Conservation (phyloP, 2,888 invertebrate species). For the Drosophila subquinaria region DNA sequence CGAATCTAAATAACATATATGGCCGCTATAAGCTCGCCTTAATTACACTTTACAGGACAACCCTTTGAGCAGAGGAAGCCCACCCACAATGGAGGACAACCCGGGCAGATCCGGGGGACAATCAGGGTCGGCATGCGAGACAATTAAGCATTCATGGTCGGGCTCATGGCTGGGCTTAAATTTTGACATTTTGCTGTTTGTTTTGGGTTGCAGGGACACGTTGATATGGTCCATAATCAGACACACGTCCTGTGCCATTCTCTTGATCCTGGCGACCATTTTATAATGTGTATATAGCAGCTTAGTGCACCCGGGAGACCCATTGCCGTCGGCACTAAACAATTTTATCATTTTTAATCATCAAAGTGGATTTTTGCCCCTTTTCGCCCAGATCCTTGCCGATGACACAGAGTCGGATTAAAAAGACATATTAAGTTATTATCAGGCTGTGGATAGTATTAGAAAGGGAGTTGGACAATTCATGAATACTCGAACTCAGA, state of each 20-base stretch:
- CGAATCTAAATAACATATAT: conserved; percentile 51
- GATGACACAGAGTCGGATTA: conserved; percentile 78
- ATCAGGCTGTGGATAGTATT: conserved; percentile 64
- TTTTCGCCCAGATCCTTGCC: conserved; percentile 9
- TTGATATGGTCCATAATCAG: conserved; percentile 63
- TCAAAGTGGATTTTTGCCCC: conserved; percentile 75
- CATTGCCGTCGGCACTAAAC: conserved; percentile 82
- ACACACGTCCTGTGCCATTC: conserved; percentile 66
- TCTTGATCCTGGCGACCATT: conserved; percentile 83
- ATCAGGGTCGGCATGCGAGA: conserved; percentile 45
- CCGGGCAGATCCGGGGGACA: conserved; percentile 7
- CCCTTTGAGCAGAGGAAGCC: conserved; percentile 45
- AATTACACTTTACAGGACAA: conserved; percentile 66
- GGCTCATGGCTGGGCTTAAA: conserved; percentile 71
- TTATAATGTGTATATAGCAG: conserved; percentile 86
- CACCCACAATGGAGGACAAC: conserved; percentile 31
- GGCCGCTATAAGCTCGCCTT: conserved; percentile 75
- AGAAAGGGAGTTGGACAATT: conserved; percentile 60
- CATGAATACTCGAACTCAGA: conserved; percentile 55
- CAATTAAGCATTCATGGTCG: conserved; percentile 82
- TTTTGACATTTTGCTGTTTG: conserved; percentile 79
- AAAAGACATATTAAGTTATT: conserved; percentile 84
- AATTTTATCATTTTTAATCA: conserved; percentile 85
- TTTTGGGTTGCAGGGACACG: conserved; percentile 49
- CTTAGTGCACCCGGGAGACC: conserved; percentile 83